Conservation (phyloP, 2,888 invertebrate species). For the Rhagium mordax region DNA sequence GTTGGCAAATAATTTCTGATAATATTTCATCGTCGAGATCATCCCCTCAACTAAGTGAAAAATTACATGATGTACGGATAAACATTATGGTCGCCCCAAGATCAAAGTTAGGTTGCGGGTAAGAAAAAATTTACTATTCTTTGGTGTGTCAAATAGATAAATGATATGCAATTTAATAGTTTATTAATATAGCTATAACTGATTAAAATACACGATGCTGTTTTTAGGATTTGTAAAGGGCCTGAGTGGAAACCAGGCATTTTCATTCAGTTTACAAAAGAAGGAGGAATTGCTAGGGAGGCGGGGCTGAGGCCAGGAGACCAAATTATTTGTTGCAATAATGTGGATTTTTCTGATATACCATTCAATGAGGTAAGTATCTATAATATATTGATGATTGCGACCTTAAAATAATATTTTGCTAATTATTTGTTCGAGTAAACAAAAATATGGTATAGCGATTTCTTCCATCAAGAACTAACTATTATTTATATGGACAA, state of each 20-base stretch:
- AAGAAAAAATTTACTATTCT: slow-evolving; percentile 58
- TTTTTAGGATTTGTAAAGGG: slow-evolving; percentile 84
- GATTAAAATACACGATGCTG: slow-evolving; percentile 2
- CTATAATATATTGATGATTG: background rate
- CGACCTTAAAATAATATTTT: background rate
- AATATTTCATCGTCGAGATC: slow-evolving; percentile 71
- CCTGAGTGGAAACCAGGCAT: slow-evolving; percentile 91
- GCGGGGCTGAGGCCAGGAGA: slow-evolving; percentile 92
- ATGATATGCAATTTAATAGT: background rate
- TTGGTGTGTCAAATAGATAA: background rate
- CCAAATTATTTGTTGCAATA: slow-evolving; percentile 92
- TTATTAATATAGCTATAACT: background rate
- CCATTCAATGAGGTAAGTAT: slow-evolving; percentile 82
- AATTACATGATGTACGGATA: slow-evolving; percentile 80
- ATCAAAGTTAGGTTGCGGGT: slow-evolving; percentile 90
- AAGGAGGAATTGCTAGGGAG: slow-evolving; percentile 89
- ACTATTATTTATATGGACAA: too few relatives aligned
- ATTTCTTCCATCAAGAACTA: too few relatives aligned
- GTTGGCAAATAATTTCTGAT: slow-evolving; percentile 86
- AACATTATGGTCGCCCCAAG: slow-evolving; percentile 87
- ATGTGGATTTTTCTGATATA: slow-evolving; percentile 82
- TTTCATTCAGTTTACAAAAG: slow-evolving; percentile 91
- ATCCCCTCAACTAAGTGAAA: slow-evolving; percentile 72
- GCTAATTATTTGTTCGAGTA: too few relatives aligned
- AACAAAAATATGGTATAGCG: too few relatives aligned